Evolutionary conservation across 2,888 invertebrate species (phyloP).

Genomic region (Mesochorus sp.): DNA sequence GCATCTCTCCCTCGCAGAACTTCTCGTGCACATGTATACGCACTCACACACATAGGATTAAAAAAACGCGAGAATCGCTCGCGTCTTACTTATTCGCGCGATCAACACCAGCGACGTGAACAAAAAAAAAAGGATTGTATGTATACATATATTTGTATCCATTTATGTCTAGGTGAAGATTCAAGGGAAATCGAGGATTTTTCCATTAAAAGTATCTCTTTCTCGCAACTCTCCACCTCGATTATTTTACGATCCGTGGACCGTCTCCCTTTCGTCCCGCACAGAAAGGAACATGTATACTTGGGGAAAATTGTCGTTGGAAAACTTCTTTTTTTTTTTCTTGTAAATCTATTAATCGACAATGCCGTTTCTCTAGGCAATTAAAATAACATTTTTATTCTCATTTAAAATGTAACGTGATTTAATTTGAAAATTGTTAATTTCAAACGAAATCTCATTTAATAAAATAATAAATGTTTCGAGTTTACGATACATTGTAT

Average conservation of each 20-base stretch:
- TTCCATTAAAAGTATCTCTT: conserved; percentile 22
- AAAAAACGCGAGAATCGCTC: conserved; percentile 49
- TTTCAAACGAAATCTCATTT: no score
- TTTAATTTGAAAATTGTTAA: no score
- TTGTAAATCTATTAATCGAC: no score
- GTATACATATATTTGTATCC: conserved; percentile 18
- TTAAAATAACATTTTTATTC: no score
- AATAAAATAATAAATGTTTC: no score
- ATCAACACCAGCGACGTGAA: conserved; percentile 32
- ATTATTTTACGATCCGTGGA: conserved; percentile 50
- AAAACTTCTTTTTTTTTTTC: not conserved
- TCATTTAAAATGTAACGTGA: no score
- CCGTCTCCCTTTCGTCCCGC: conserved; percentile 39
- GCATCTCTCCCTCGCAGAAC: conserved; percentile 17
- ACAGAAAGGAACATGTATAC: not conserved
- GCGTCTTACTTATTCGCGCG: conserved; percentile 60
- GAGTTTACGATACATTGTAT: no score
- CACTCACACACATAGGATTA: conserved; percentile 27
- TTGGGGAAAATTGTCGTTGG: not conserved
- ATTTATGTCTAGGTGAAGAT: conserved; percentile 4
- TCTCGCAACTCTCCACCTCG: conserved; percentile 36
- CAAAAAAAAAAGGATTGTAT: conserved; percentile 1
- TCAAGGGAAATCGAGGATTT: conserved; percentile 56
- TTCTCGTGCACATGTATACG: conserved; percentile 1
- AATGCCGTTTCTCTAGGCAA: no score